A percentile compares a stretch with the other conserved stretches of the same genome.
Evolutionary conservation across 2,797 vertebrate species (phyloP).

Genomic region (Esox lucius): DNA sequence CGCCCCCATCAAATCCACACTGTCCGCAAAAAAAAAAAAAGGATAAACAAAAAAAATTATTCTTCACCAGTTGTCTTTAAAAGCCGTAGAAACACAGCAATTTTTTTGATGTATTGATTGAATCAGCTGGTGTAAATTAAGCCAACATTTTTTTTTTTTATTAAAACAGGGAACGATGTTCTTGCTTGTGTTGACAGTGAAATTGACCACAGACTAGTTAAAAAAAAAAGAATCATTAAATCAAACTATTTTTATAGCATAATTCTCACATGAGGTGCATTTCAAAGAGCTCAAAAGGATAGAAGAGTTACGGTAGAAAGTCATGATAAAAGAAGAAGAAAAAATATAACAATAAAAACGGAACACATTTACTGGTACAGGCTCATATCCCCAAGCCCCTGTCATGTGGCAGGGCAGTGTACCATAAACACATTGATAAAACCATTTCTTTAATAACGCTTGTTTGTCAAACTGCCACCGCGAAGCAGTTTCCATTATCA

Average conservation of each 20-base stretch:
- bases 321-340: background rate
- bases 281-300: background rate
- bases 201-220: background rate
- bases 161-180: background rate
- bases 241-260: too few species aligned
- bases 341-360: background rate
- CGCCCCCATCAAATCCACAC: background rate
- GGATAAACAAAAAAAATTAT: background rate
- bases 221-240: background rate
- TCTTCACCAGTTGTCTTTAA: background rate
- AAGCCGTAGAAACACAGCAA: background rate
- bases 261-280: too few species aligned
- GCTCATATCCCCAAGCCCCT: background rate
- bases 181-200: background rate
- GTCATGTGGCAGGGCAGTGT: background rate
- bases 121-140: background rate
- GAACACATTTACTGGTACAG: background rate
- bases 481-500: slow-evolving; percentile 68
- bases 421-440: slow-evolving; percentile 76
- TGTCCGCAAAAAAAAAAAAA: background rate
- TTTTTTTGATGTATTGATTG: background rate
- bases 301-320: background rate
- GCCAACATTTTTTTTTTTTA: too few species aligned
- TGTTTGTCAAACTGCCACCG: slow-evolving; percentile 78
- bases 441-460: slow-evolving; percentile 75